phyloP scores from a whole-genome alignment of 2,888 invertebrate genomes.

The Bembecia ichneumoniformis region DNA sequence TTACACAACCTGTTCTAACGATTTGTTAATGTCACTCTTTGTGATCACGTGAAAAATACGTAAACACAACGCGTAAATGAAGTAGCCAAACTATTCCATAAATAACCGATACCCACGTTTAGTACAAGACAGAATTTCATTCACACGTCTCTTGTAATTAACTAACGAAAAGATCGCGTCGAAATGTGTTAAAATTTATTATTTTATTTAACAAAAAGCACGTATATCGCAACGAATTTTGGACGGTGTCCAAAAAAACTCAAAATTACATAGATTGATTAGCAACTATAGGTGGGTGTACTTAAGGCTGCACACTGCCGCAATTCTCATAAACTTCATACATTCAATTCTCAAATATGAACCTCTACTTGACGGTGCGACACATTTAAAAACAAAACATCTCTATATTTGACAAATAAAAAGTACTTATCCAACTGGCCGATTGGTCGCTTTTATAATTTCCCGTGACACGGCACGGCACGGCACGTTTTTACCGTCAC shows the following conservation, averaged over 20 bases:
- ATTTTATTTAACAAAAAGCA: conserved; percentile 9
- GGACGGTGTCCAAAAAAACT: conserved; percentile 20
- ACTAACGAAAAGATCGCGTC: conserved; percentile 12
- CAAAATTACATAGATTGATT: not conserved
- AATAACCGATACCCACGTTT: conserved; percentile 13
- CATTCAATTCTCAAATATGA: too few species aligned
- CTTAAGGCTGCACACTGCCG: too few species aligned
- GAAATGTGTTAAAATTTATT: conserved; percentile 9
- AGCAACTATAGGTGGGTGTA: too few species aligned
- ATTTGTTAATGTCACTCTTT: conserved; percentile 32
- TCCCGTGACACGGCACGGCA: too few species aligned
- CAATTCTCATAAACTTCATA: too few species aligned
- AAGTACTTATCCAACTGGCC: too few species aligned
- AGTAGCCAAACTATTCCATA: conserved; percentile 14
- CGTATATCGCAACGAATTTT: conserved; percentile 17
- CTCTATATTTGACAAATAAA: too few species aligned
- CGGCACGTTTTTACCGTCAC: too few species aligned
- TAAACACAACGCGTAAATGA: conserved; percentile 27
- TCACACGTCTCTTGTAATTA: conserved; percentile 23
- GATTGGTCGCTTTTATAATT: too few species aligned
- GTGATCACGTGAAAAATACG: conserved; percentile 48
- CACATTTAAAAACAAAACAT: too few species aligned
- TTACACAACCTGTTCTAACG: conserved; percentile 35
- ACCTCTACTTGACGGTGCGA: too few species aligned
- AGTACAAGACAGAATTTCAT: conserved; percentile 14